phyloP scores from a whole-genome alignment of 2,113 vertebrate genomes.

The Phasianus colchicus region DNA sequence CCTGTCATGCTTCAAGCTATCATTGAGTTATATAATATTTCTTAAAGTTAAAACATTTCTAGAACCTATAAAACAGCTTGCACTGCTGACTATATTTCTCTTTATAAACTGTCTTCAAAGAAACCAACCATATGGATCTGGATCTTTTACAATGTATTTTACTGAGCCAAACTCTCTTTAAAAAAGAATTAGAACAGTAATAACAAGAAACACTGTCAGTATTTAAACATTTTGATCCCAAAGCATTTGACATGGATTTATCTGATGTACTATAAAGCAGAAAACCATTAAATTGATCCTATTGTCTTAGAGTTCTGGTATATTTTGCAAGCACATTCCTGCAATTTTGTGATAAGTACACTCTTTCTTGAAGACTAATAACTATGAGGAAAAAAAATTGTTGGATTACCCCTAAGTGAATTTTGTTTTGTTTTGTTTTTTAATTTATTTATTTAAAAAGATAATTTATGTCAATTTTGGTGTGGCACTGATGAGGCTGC shows the following conservation, averaged over 20 bases:
- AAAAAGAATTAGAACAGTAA: conserved; percentile 10
- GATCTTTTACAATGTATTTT: not conserved
- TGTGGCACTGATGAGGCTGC: too few relatives aligned
- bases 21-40: conserved; percentile 3
- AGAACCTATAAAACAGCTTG: conserved; percentile 37
- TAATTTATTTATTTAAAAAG: not conserved
- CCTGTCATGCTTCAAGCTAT: not conserved
- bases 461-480: not conserved
- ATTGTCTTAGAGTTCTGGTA: not conserved
- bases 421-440: not conserved
- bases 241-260: not conserved
- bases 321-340: not conserved
- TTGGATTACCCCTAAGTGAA: not conserved
- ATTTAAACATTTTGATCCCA: not conserved
- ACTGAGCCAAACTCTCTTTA: not conserved
- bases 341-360: not conserved
- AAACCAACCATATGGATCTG: not conserved
- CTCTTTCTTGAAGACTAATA: not conserved
- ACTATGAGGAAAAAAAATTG: not conserved
- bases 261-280: not conserved
- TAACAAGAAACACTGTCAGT: not conserved
- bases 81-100: not conserved
- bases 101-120: not conserved
- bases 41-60: conserved; percentile 35
- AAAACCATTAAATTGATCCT: not conserved